phyloP scores from a whole-genome alignment of 2,113 vertebrate species.

The Tapirus terrestris region DNA sequence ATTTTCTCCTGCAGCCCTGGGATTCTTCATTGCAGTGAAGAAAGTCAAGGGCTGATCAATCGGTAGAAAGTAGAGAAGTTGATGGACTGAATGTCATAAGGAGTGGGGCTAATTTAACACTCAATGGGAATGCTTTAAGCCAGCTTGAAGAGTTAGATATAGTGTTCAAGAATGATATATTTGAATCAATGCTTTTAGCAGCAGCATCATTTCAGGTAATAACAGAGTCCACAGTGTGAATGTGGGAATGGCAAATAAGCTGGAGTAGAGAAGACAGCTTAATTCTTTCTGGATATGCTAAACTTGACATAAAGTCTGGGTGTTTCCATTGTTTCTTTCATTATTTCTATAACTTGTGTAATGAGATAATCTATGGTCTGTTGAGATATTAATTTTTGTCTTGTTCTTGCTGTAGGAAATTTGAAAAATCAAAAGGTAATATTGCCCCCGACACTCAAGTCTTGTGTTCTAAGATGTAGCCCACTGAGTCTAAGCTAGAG shows the following conservation, averaged over 20 bases:
- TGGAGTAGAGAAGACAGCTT: not conserved
- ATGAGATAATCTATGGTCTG: not conserved
- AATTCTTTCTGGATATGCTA: not conserved
- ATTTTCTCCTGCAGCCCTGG: not conserved
- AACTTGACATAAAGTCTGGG: not conserved
- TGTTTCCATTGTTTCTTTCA: not conserved
- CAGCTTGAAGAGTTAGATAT: not conserved
- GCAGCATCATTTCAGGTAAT: not conserved
- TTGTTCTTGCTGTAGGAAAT: not conserved
- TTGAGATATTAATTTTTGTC: not conserved
- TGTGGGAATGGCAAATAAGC: not conserved
- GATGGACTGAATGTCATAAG: not conserved
- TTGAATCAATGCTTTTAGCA: slow-evolving; percentile 9
- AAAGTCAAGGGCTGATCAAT: not conserved
- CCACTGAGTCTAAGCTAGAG: not conserved
- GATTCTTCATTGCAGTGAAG: not conserved
- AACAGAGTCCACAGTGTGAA: not conserved
- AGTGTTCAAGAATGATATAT: slow-evolving; percentile 8
- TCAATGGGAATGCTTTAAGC: not conserved
- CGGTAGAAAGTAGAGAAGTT: not conserved
- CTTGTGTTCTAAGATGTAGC: not conserved
- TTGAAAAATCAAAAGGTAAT: not conserved
- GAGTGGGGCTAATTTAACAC: not conserved
- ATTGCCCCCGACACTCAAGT: not conserved
- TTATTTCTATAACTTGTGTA: slow-evolving; percentile 7